Base-by-base conservation (phyloP, 2,113 vertebrate genomes). In the Silurus glanis region DNA sequence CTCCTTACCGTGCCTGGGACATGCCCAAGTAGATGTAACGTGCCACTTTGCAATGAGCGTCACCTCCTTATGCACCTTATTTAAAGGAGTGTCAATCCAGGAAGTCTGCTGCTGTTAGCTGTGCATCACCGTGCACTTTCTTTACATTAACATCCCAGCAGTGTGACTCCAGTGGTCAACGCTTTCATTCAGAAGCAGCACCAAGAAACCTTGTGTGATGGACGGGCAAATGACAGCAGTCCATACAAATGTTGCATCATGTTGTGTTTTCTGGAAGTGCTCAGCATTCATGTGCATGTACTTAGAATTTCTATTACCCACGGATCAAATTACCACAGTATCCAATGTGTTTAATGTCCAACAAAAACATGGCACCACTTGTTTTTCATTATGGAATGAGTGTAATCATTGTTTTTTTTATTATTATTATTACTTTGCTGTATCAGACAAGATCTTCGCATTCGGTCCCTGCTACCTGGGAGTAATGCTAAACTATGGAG, bases 401-500 rank as follows among this genome's bases (percentile, higher is more conserved):
- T 28, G 25, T 4, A 66, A 12, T 66, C 61, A 19, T 9, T 76
- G 17, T 56, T 79, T 37, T 37, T 8, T 28, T 58, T 17, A 16
- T 58, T 19, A 37, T 37, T 8, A 28, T 58, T 17, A 16, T 58
- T 37, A 37, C 37, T 19, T 9, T 4, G 25, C 28, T 7, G 0
- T 5, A 58, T 4, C n/a, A 19, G 14, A 37, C 8, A 19, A 16
- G 55, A 64, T 81, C 64, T 64, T 25, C 61, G 3, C 80, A 82
- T 66, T 66, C 61, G 19, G 61, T 66, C 47, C n/a, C 3, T 81
- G 37, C 80, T 7, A 51, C 6, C 61, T 28, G 23, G 45, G 61
- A 25, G 80, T 4, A 25, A 66, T 66, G 21, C 25, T 25, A 45
- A 66, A 51, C 80, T 82, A 66, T 82, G 80, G 61, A 82, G 80